Evolutionary conservation across 1,140 invertebrate species (phyloP).

Genomic region (Eriosoma lanigerum): DNA sequence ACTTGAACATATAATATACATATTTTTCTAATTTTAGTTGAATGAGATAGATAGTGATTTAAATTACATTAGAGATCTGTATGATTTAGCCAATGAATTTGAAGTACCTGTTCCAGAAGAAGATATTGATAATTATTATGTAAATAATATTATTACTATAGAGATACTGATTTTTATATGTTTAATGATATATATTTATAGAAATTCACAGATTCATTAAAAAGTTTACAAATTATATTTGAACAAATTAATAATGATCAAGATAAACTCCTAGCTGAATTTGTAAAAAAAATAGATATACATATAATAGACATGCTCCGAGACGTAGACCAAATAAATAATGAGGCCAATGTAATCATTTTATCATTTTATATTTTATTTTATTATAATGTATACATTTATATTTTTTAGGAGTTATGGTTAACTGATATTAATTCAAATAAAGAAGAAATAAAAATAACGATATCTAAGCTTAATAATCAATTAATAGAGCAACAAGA

Average conservation of each 20-base stretch:
- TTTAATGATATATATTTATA: not conserved
- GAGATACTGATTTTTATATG: not conserved
- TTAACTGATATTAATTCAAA: conserved; percentile 73
- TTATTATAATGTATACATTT: too few relatives aligned
- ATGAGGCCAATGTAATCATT: conserved; percentile 22
- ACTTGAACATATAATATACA: not conserved
- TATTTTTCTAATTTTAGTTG: conserved; percentile 58
- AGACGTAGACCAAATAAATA: not conserved
- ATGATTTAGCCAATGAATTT: conserved; percentile 73
- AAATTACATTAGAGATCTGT: conserved; percentile 71
- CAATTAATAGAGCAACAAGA: conserved; percentile 66
- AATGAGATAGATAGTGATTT: conserved; percentile 67
- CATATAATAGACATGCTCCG: not conserved
- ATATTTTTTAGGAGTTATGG: conserved; percentile 66
- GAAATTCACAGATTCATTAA: conserved; percentile 6
- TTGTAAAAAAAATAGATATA: conserved; percentile 4
- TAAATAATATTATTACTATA: conserved; percentile 38
- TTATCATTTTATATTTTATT: not conserved
- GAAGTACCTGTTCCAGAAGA: conserved; percentile 66
- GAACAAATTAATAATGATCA: conserved; percentile 20
- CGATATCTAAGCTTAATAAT: conserved; percentile 66
- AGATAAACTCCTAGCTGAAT: conserved; percentile 1
- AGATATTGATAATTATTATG: conserved; percentile 60
- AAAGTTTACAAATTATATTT: not conserved
- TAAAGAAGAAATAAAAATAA: conserved; percentile 64